Evolutionary conservation across 2,888 invertebrate species (phyloP).

Genomic region (Acronicta psi): DNA sequence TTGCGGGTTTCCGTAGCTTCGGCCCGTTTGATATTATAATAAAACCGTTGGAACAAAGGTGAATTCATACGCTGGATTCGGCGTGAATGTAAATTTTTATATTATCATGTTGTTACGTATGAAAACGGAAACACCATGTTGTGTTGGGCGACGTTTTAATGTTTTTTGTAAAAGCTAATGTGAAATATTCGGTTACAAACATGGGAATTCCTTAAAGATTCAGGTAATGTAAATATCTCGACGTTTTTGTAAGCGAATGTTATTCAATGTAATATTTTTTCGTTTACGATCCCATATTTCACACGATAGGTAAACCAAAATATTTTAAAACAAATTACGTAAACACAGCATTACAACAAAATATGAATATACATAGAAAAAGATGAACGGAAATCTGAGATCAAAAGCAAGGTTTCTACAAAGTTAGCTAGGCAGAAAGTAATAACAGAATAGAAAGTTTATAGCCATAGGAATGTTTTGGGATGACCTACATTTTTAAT

Average conservation of each 20-base stretch:
- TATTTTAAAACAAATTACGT: slow-evolving; percentile 11
- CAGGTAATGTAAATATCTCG: slow-evolving; percentile 2
- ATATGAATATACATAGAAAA: background rate
- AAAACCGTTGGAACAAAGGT: slow-evolving; percentile 48
- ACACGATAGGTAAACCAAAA: slow-evolving; percentile 7
- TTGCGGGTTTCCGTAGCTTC: slow-evolving; percentile 55
- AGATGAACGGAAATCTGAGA: background rate
- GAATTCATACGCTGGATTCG: slow-evolving; percentile 37
- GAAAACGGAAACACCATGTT: slow-evolving; percentile 22
- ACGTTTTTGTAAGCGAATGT: slow-evolving; percentile 10
- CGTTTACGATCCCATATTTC: background rate
- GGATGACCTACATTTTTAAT: slow-evolving; percentile 24
- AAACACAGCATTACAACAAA: background rate
- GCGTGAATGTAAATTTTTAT: slow-evolving; percentile 48
- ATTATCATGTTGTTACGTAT: slow-evolving; percentile 38
- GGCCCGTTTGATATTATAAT: slow-evolving; percentile 58
- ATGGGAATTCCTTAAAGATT: slow-evolving; percentile 21
- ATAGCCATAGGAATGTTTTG: slow-evolving; percentile 1
- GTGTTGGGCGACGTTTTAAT: slow-evolving; percentile 10
- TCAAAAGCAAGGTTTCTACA: too few species aligned
- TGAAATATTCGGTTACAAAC: slow-evolving; percentile 18
- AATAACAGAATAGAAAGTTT: background rate
- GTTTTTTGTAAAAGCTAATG: slow-evolving; percentile 19
- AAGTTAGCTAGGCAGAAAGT: background rate
- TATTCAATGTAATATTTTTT: slow-evolving; percentile 7